Conservation (phyloP, 1,140 invertebrate genomes). For the Trichonephila clavipes region DNA sequence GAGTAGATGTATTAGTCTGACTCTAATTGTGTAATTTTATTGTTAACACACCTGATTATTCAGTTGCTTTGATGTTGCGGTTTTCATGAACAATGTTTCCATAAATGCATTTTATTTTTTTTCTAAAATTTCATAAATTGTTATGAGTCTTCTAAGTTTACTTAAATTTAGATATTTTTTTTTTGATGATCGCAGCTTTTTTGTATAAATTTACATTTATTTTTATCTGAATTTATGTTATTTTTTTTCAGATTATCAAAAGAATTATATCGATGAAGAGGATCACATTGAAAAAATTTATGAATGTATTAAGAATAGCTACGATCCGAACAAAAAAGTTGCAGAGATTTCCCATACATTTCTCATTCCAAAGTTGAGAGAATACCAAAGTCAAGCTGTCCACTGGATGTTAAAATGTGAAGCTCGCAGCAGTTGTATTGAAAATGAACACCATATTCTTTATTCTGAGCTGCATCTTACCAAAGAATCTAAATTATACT, state of each 20-base stretch:
- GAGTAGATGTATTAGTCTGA: too few species aligned
- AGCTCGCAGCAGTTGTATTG: slow-evolving; percentile 76
- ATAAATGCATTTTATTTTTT: background rate
- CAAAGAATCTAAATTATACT: slow-evolving; percentile 80
- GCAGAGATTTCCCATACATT: slow-evolving; percentile 23
- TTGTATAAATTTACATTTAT: background rate
- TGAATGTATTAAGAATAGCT: slow-evolving; percentile 34
- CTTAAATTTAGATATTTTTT: background rate
- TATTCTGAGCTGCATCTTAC: slow-evolving; percentile 24
- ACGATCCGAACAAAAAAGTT: background rate
- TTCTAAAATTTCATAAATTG: background rate
- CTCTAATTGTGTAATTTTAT: too few species aligned
- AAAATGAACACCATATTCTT: slow-evolving; percentile 73
- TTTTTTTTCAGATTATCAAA: slow-evolving; percentile 19
- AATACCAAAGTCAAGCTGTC: slow-evolving; percentile 86
- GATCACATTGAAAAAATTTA: slow-evolving; percentile 42
- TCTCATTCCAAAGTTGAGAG: slow-evolving; percentile 83
- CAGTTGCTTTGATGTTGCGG: background rate
- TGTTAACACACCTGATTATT: too few species aligned
- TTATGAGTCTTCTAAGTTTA: background rate
- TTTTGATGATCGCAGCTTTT: background rate
- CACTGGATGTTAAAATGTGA: slow-evolving; percentile 87
- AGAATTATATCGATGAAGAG: background rate
- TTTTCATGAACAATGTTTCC: background rate
- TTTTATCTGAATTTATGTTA: too few species aligned